Evolutionary conservation across 2,113 vertebrate species (phyloP).

Genomic region (Sturnira hondurensis): DNA sequence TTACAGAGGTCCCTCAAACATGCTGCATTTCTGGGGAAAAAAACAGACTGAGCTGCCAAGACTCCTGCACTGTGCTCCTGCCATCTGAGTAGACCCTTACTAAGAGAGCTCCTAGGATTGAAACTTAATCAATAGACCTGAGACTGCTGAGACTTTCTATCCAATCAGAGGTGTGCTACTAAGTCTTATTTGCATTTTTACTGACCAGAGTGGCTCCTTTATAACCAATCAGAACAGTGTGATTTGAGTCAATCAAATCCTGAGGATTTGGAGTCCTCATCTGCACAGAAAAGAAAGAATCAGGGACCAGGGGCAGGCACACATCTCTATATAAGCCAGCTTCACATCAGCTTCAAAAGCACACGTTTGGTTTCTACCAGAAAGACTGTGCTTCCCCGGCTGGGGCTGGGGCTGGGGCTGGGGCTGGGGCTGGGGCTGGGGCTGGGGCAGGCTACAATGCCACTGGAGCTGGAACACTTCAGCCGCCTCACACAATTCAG

Average conservation of each 20-base stretch:
- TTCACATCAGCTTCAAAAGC: background rate
- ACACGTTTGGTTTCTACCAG: background rate
- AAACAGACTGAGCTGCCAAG: background rate
- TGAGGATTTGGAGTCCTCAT: background rate
- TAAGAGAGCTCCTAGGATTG: background rate
- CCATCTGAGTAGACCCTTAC: background rate
- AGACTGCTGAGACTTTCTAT: background rate
- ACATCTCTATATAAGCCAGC: background rate
- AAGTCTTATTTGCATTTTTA: background rate
- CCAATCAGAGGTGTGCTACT: background rate
- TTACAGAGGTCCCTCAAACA: background rate
- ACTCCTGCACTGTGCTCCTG: background rate
- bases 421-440: too few relatives aligned
- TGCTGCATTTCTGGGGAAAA: background rate
- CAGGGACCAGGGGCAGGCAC: background rate
- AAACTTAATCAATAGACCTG: background rate
- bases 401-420: background rate
- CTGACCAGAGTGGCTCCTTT: background rate
- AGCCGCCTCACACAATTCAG: background rate
- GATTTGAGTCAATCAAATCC: background rate
- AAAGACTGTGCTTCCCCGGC: background rate
- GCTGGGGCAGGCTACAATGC: background rate
- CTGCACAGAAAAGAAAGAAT: background rate
- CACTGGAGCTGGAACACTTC: background rate
- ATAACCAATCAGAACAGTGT: background rate